Conservation (phyloP, 2,888 invertebrate genomes). For the Eremobia ochroleuca region DNA sequence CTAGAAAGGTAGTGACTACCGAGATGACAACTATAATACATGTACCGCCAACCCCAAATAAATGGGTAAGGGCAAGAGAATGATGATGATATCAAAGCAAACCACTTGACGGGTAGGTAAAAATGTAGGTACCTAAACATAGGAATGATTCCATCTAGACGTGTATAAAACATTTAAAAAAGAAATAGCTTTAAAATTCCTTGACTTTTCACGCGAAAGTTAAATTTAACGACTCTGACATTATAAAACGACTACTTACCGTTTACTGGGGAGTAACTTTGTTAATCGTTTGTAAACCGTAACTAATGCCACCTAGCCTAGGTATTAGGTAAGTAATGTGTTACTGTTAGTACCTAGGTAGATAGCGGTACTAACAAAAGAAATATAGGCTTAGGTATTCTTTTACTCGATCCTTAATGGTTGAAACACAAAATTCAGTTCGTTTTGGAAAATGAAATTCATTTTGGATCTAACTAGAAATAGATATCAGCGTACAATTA, state of each 20-base stretch:
- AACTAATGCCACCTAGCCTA: conserved; percentile 6
- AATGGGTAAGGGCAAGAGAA: not conserved
- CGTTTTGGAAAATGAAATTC: not conserved
- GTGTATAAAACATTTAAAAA: conserved; percentile 30
- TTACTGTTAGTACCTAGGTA: not conserved
- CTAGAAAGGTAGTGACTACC: not conserved
- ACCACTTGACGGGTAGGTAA: not conserved
- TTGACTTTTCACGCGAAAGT: conserved; percentile 62
- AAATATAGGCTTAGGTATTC: not conserved
- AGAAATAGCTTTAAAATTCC: conserved; percentile 39
- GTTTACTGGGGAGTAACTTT: conserved; percentile 9
- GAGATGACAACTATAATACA: not conserved
- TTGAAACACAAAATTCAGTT: not conserved
- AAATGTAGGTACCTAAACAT: not conserved
- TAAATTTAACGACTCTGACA: conserved; percentile 48
- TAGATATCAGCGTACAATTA: not conserved
- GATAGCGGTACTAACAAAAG: not conserved
- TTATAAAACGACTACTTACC: conserved; percentile 29
- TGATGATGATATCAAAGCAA: not conserved
- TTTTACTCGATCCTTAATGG: not conserved
- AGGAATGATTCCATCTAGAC: not conserved
- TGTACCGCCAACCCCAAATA: not conserved
- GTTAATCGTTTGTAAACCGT: conserved; percentile 28
- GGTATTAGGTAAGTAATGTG: not conserved
- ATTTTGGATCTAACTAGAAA: not conserved